These are phyloP conservation scores for Drosophila mauritiana DNA, from an alignment of 1,140 invertebrate species.

Conservation along the genomic window DNA sequence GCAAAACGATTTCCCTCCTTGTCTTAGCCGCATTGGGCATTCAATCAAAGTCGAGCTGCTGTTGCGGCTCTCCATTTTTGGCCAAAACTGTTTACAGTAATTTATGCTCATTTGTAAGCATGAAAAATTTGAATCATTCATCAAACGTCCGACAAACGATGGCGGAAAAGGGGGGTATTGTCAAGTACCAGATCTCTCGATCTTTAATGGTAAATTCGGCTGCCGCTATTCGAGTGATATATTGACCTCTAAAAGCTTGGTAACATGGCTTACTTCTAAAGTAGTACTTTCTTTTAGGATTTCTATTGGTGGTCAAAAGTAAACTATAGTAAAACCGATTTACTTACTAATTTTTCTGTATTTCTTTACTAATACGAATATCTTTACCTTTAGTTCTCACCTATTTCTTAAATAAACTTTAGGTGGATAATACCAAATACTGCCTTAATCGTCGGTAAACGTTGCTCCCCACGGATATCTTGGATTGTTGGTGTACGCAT, in stretches of 20 bases:
- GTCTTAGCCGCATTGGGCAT: slow-evolving; percentile 40
- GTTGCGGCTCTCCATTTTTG: slow-evolving; percentile 46
- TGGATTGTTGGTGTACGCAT: not conserved
- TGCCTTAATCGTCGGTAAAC: not conserved
- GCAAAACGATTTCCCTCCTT: slow-evolving; percentile 34
- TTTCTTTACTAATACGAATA: too few species aligned
- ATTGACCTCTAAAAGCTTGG: slow-evolving; percentile 12
- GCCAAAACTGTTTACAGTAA: slow-evolving; percentile 73
- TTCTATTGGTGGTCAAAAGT: not conserved
- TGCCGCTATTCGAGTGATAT: not conserved
- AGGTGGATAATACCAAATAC: too few species aligned
- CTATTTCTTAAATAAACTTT: too few species aligned
- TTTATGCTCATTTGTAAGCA: slow-evolving; percentile 81
- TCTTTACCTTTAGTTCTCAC: too few species aligned
- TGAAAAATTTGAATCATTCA: slow-evolving; percentile 79
- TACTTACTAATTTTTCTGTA: too few species aligned
- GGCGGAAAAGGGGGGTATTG: not conserved
- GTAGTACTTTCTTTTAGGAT: not conserved
- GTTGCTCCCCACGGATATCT: not conserved
- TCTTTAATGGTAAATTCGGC: slow-evolving; percentile 21
- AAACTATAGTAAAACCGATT: not conserved
- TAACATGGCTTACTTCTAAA: too few species aligned
- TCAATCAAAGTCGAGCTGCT: slow-evolving; percentile 71
- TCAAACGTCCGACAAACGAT: slow-evolving; percentile 33
- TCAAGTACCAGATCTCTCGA: slow-evolving; percentile 38